phyloP scores from a whole-genome alignment of 2,113 vertebrate genomes.

The Marmota monax region DNA sequence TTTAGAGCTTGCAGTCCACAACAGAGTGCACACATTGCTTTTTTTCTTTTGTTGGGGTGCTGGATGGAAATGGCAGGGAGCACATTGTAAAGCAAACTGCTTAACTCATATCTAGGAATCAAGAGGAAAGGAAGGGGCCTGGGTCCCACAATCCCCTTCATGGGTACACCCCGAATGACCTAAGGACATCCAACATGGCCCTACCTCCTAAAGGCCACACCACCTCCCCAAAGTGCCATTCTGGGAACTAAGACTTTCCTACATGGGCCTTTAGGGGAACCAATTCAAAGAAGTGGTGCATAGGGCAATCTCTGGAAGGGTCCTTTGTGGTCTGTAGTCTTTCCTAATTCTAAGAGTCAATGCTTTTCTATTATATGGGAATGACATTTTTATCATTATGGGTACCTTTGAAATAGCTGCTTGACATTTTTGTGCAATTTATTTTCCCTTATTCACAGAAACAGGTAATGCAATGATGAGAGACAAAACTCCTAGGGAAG shows the following conservation, averaged over 20 bases:
- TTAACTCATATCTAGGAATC: background rate
- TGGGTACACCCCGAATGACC: rapidly evolving
- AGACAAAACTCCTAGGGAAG: background rate
- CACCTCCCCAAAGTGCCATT: too few relatives aligned
- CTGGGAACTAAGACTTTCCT: background rate
- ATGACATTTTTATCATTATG: background rate
- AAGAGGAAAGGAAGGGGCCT: background rate
- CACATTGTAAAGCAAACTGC: background rate
- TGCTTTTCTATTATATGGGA: background rate
- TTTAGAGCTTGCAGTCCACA: background rate
- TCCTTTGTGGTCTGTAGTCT: background rate
- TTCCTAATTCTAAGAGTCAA: background rate
- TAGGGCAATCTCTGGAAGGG: background rate
- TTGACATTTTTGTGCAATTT: background rate
- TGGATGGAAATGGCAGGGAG: background rate
- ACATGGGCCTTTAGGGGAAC: background rate
- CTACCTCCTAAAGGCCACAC: background rate
- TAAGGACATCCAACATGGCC: rapidly evolving
- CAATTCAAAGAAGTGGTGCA: background rate
- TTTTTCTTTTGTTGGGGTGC: background rate
- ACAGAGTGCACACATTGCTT: background rate
- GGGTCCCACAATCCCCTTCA: background rate
- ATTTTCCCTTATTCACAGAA: background rate
- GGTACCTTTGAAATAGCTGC: background rate
- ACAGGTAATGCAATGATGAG: background rate